Evolutionary conservation across 2,888 invertebrate species (phyloP), one percentile per base, ranked within the genome.

Genomic region (Pseudanteris insignis): DNA sequence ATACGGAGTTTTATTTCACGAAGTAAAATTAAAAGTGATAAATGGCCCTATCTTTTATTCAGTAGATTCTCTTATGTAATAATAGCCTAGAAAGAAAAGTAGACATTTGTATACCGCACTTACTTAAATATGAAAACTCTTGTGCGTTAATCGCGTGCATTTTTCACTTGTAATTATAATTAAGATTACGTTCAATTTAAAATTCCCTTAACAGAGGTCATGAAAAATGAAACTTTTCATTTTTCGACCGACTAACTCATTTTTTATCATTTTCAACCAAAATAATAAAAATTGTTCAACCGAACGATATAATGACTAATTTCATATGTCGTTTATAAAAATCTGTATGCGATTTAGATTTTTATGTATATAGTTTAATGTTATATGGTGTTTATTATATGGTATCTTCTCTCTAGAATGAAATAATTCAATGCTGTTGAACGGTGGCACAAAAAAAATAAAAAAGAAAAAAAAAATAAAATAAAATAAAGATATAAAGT

Each of bases 21-120:
- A 32, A 28, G 5, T 30, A 12, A 3, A 30, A 9, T 12, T 12
- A 30, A 10, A 11, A 30, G 2, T 30, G 5, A 10, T 30, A 30
- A 11, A 30, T 30, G 8, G 30, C 33, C 32, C 21, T 30, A 53
- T 54, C 46, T 54, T 46, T 40, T 46, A 54, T 54, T 54, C 54
- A 46, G 43, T 33, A 10, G 26, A 36, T 43, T 38, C 28, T 28
- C 21, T 46, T 44, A 40, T 51, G 40, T 32, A 54, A 54, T 46
- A 38, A 46, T 44, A 46, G 33, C 38, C 33, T 21, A 43, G 26
- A 43, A 38, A 46, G 24, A 14, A n/a, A 24, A 26, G 25, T 26
- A 18, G 36, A 38, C 38, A 54, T 38, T 54, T 54, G 26, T 54
- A 38, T 36, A 38, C 28, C 36, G 24, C 21, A 32, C 15, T 43